Conservation (phyloP, 2,797 vertebrate species). For the Pseudochromis fuscus region DNA sequence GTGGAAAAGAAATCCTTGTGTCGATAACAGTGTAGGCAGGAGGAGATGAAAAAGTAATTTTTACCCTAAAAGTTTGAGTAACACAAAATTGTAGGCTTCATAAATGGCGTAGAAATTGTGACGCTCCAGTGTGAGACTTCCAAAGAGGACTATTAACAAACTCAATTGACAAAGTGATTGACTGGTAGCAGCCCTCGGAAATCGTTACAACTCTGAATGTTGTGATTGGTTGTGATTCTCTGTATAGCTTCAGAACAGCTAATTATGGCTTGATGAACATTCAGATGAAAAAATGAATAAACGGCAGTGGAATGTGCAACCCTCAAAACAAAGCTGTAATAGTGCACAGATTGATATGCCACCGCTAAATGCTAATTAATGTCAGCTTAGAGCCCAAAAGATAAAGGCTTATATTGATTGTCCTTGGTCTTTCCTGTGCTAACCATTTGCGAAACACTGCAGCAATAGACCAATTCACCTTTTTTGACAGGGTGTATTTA, state of each 20-base stretch:
- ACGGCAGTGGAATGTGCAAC: conserved; percentile 50
- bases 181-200: conserved; percentile 33
- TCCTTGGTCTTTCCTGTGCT: conserved; percentile 39
- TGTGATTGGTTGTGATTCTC: conserved; percentile 27
- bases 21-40: neutral
- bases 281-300: conserved; percentile 56
- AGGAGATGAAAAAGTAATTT: neutral
- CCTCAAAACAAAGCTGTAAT: conserved; percentile 65
- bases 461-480: conserved; percentile 29
- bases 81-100: conserved; percentile 4
- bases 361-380: conserved; percentile 70
- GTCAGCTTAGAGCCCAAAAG: conserved; percentile 45
- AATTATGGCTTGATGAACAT: conserved; percentile 60
- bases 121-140: neutral
- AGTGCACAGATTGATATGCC: conserved; percentile 64
- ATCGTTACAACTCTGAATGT: conserved; percentile 34
- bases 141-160: conserved; percentile 15
- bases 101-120: neutral
- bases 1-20: no score
- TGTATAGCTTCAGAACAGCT: conserved; percentile 49
- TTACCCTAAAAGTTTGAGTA: neutral
- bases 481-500: conserved; percentile 67
- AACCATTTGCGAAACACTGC: conserved; percentile 48
- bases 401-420: conserved; percentile 57
- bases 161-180: conserved; percentile 42